Percentiles rank a stretch among this genome's conserved stretches.
Conservation (phyloP, 2,113 vertebrate species). For the Hippocampus comes region DNA sequence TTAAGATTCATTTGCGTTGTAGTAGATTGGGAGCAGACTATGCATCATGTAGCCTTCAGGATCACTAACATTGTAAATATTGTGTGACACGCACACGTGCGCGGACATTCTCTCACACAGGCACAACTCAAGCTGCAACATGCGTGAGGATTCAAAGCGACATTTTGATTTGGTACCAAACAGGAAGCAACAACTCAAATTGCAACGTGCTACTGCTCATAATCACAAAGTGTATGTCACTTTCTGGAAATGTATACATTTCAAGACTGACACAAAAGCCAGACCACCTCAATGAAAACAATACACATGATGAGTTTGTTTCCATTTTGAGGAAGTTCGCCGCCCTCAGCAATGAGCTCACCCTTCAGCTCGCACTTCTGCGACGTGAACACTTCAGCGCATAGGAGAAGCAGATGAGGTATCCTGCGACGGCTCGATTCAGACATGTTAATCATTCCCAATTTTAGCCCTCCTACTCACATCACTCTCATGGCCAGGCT, state of each 20-base stretch:
- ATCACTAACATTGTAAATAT: not conserved
- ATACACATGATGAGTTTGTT: not conserved
- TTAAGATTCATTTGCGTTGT: constrained; percentile 6
- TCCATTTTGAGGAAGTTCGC: not conserved
- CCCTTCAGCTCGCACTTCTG: not conserved
- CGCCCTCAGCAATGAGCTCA: not conserved
- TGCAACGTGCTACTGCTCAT: too few species aligned
- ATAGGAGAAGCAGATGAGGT: not conserved
- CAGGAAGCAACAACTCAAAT: too few species aligned
- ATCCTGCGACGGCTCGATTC: not conserved
- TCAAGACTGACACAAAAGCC: not conserved
- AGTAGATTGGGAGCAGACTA: constrained; percentile 2
- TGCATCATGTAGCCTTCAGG: not conserved
- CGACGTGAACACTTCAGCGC: not conserved
- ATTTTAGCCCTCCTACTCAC: not conserved
- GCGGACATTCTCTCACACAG: too few species aligned
- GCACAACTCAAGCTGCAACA: too few species aligned
- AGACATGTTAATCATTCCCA: not conserved
- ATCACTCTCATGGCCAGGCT: not conserved
- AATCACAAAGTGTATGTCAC: not conserved
- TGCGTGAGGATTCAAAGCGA: too few species aligned
- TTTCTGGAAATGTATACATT: not conserved
- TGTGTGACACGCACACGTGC: too few species aligned
- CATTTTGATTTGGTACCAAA: too few species aligned
- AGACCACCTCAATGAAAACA: not conserved